phyloP scores from a whole-genome alignment of 1,140 invertebrate genomes.

The Nebria ingens region DNA sequence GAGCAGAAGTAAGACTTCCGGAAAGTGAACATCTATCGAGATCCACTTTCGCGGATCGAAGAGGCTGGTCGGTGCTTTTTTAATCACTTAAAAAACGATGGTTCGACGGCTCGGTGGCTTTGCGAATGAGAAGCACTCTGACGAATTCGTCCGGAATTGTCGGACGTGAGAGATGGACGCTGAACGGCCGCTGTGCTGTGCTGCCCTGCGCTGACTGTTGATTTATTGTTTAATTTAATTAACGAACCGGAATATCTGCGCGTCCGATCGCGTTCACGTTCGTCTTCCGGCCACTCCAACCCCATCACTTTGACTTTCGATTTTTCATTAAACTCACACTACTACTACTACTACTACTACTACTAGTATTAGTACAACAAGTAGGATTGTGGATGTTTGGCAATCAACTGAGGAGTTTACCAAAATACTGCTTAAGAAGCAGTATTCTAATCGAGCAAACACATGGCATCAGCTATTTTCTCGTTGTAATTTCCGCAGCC shows the following conservation, averaged over 20 bases:
- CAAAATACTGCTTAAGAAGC: not conserved
- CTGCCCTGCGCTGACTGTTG: not conserved
- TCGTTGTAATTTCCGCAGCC: no score
- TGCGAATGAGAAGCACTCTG: no score
- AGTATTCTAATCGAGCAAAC: no score
- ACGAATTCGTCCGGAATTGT: not conserved
- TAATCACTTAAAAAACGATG: slow-evolving; percentile 8
- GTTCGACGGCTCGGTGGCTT: no score
- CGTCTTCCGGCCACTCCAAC: not conserved
- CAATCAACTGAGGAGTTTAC: not conserved
- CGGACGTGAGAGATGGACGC: slow-evolving; percentile 3
- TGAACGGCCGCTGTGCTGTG: no score
- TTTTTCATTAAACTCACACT: not conserved
- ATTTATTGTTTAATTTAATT: slow-evolving; percentile 10
- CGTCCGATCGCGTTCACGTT: slow-evolving; percentile 4
- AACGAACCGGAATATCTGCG: slow-evolving; percentile 8
- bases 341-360: not conserved
- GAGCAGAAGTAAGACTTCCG: no score
- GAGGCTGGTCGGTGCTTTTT: no score
- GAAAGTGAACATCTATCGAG: no score
- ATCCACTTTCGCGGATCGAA: no score
- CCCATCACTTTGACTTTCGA: not conserved
- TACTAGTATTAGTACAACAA: not conserved
- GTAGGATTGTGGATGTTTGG: not conserved
- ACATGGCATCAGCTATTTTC: no score